Evolutionary conservation across 2,888 invertebrate genomes (phyloP).

Genomic region (Thecophora atra): DNA sequence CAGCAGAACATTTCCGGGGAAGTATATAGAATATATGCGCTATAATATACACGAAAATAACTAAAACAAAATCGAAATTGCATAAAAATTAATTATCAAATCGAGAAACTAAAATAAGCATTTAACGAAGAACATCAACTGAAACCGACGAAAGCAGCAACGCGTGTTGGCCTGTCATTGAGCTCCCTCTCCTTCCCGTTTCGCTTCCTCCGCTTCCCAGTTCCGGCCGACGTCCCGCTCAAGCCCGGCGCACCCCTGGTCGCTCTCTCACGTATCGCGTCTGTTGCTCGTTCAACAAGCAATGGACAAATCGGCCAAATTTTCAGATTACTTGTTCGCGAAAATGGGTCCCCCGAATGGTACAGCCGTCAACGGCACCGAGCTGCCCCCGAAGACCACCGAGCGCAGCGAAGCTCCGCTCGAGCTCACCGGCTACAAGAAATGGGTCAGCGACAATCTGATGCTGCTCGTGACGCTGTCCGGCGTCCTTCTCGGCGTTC

Average conservation of each 20-base stretch:
- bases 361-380: constrained; percentile 64
- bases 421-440: constrained; percentile 73
- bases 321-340: constrained; percentile 83
- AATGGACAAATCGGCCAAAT: constrained; percentile 74
- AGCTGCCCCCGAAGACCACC: constrained; percentile 70
- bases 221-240: not conserved
- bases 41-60: not conserved
- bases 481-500: constrained; percentile 81
- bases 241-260: not conserved
- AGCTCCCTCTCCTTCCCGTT: not conserved
- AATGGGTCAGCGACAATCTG: constrained; percentile 79
- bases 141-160: too few species aligned
- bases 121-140: too few species aligned
- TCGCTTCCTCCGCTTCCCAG: constrained; percentile 24
- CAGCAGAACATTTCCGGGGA: too few species aligned
- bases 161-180: too few species aligned
- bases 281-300: constrained; percentile 47
- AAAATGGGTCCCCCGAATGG: constrained; percentile 78
- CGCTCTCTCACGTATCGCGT: constrained; percentile 13
- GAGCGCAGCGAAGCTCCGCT: constrained; percentile 72
- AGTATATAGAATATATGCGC: too few species aligned
- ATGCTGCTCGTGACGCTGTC: constrained; percentile 81
- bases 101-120: constrained; percentile 6
- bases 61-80: constrained; percentile 6
- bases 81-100: not conserved